phyloP scores from a whole-genome alignment of 2,888 invertebrate genomes.

The Polydrusus pterygomalis region DNA sequence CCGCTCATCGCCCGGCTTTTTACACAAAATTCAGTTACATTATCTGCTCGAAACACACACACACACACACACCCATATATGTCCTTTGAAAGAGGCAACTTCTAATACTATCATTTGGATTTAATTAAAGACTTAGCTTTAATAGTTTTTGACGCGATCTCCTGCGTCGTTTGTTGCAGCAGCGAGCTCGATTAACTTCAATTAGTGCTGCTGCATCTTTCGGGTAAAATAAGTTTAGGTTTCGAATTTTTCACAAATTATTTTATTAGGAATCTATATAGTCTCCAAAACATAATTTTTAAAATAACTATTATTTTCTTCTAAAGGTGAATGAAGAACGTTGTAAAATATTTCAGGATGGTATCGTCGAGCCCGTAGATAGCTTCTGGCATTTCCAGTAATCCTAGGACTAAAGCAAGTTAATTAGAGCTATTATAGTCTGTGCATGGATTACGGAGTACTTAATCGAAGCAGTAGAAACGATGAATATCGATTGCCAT shows the following conservation, averaged over 20 bases:
- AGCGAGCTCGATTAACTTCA: conserved; percentile 23
- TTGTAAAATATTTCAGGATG: too few species aligned
- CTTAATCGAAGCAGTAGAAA: too few species aligned
- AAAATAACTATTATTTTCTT: too few species aligned
- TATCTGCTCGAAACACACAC: conserved; percentile 51
- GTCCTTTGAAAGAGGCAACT: conserved; percentile 49
- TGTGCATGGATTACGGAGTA: too few species aligned
- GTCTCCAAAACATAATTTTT: too few species aligned
- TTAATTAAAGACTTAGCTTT: conserved; percentile 54
- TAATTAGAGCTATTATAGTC: too few species aligned
- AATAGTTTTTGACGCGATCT: conserved; percentile 49
- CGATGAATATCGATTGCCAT: too few species aligned
- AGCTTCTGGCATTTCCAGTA: too few species aligned
- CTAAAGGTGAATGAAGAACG: too few species aligned
- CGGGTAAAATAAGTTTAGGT: background rate
- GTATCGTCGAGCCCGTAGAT: too few species aligned
- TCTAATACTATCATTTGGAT: conserved; percentile 55
- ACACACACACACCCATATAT: conserved; percentile 40
- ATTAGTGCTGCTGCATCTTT: conserved; percentile 2
- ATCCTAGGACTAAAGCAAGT: too few species aligned
- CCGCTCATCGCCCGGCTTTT: conserved; percentile 67
- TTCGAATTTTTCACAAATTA: background rate
- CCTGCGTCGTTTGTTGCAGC: conserved; percentile 36
- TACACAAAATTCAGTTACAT: conserved; percentile 69
- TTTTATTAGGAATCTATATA: too few species aligned